Conservation (phyloP, 2,888 invertebrate genomes). For the Bellardia bayeri region DNA sequence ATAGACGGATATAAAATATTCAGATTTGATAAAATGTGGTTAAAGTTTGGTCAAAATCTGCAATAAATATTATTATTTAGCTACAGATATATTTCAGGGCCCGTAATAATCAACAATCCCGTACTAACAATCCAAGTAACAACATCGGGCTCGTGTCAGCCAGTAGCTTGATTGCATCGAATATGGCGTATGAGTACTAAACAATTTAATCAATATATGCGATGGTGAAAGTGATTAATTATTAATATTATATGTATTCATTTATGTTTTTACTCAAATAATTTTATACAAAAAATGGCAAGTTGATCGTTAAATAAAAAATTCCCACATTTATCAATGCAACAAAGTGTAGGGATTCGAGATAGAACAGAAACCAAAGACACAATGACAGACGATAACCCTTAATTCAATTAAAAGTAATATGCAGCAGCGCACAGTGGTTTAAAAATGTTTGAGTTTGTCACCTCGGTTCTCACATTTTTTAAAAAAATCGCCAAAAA, state of each 20-base stretch:
- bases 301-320: constrained; percentile 32
- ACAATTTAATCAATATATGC: not conserved
- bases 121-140: too few species aligned
- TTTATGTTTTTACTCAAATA: not conserved
- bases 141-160: too few species aligned
- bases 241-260: constrained; percentile 9
- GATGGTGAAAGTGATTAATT: constrained; percentile 60
- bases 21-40: too few species aligned
- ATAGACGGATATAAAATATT: too few species aligned
- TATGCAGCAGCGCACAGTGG: not conserved
- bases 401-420: not conserved
- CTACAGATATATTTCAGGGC: too few species aligned
- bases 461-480: too few species aligned
- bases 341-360: constrained; percentile 28
- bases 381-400: not conserved
- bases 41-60: too few species aligned
- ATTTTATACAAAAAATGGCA: not conserved
- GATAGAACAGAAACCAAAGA: constrained; percentile 3
- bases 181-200: not conserved
- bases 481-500: too few species aligned
- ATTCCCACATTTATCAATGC: constrained; percentile 70
- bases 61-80: too few species aligned
- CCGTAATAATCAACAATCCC: too few species aligned
- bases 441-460: too few species aligned
- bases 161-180: not conserved